These are phyloP conservation scores for Andrena camellia DNA, from an alignment of 2,888 invertebrate species.

Conservation along the genomic window DNA sequence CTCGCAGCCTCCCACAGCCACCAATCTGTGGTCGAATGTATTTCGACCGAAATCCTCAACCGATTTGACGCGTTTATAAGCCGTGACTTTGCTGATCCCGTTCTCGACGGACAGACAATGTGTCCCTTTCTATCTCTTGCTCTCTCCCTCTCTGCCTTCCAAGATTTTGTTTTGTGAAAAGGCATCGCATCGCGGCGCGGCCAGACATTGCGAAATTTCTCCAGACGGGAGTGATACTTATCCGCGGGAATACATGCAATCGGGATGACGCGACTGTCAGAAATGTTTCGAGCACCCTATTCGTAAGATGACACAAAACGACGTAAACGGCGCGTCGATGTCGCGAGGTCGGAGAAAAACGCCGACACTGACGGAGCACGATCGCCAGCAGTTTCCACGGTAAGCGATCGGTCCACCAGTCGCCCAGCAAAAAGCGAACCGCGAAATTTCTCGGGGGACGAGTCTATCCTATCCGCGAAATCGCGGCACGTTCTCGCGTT, in stretches of 20 bases:
- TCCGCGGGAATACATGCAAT: not conserved
- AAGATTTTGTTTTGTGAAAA: not conserved
- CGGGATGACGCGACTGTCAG: slow-evolving; percentile 1
- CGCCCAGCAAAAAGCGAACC: slow-evolving; percentile 5
- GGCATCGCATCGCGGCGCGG: not conserved
- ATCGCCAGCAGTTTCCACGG: slow-evolving; percentile 24
- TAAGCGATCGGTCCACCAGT: slow-evolving; percentile 7
- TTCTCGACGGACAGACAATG: not conserved
- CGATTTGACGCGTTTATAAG: slow-evolving; percentile 1
- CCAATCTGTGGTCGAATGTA: slow-evolving; percentile 2
- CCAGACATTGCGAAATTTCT: not conserved
- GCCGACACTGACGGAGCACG: no score
- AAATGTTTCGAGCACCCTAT: not conserved
- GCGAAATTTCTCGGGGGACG: slow-evolving; percentile 29
- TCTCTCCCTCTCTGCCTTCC: not conserved
- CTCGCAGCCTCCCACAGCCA: slow-evolving; percentile 60
- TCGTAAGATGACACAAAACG: not conserved
- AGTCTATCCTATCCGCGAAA: slow-evolving; percentile 45
- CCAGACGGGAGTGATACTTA: not conserved
- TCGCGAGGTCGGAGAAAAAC: not conserved
- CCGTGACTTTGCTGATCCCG: not conserved
- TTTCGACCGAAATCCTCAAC: not conserved
- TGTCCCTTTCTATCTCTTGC: not conserved
- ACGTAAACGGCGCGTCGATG: not conserved
- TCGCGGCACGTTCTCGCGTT: slow-evolving; percentile 47